Evolutionary conservation across 1,140 invertebrate genomes (phyloP).

Genomic region (Drosophila nigromelanica): DNA sequence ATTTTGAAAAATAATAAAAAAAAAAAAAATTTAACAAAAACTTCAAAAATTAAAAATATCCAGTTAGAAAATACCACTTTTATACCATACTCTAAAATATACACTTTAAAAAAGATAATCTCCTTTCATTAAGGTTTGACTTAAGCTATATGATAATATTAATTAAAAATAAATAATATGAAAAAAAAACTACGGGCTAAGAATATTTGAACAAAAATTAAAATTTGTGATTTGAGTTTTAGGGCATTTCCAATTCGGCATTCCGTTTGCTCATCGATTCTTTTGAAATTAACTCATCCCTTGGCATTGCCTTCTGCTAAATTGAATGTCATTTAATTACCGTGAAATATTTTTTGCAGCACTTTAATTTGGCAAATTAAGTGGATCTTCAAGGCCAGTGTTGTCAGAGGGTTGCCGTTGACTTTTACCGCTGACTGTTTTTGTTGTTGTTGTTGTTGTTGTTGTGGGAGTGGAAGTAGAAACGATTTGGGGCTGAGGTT

Average conservation of each 20-base stretch:
- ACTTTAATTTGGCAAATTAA: conserved; percentile 74
- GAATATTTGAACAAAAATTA: too few species aligned
- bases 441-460: too few species aligned
- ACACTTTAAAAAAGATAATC: too few species aligned
- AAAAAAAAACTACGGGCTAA: too few species aligned
- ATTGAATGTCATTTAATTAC: conserved; percentile 74
- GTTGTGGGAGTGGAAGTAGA: neutral
- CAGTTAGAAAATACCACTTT: too few species aligned
- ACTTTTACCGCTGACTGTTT: conserved; percentile 6
- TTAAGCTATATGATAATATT: too few species aligned
- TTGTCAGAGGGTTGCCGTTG: conserved; percentile 8
- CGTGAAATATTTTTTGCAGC: conserved; percentile 67
- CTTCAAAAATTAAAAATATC: too few species aligned
- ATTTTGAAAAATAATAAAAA: too few species aligned
- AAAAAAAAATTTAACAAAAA: too few species aligned
- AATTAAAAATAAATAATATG: too few species aligned
- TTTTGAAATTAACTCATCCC: neutral
- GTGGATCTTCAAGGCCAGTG: conserved; percentile 41
- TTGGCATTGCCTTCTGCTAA: conserved; percentile 10
- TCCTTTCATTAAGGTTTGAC: too few species aligned
- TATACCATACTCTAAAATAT: too few species aligned
- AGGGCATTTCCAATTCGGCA: conserved; percentile 1
- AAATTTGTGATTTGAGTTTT: neutral
- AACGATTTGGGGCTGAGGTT: neutral
- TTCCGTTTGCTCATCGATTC: neutral